Evolutionary conservation across 2,113 vertebrate species (phyloP).

Genomic region (Globicephala melas): DNA sequence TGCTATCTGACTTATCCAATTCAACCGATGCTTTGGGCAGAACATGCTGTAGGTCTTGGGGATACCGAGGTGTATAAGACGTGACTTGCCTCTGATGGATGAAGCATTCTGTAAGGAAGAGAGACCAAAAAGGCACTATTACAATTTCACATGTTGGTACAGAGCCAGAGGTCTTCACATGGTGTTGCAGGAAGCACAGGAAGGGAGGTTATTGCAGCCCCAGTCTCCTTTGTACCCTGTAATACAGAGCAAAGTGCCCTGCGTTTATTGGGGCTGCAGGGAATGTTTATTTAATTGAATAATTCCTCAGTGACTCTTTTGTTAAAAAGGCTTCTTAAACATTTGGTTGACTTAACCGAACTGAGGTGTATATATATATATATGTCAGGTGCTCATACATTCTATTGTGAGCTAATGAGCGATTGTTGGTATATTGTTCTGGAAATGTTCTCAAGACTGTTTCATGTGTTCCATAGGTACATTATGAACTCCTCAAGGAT

Average conservation of each 20-base stretch:
- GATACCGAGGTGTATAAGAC: neutral
- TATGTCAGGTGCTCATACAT: neutral
- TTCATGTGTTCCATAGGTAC: neutral
- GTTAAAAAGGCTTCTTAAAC: conserved; percentile 20
- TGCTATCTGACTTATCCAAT: neutral
- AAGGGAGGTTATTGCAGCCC: neutral
- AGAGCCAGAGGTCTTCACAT: neutral
- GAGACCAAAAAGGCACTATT: neutral
- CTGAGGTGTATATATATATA: neutral
- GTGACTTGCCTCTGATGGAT: neutral
- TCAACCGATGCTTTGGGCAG: neutral
- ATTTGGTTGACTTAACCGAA: conserved; percentile 17
- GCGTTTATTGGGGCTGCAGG: neutral
- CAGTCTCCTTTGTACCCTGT: neutral
- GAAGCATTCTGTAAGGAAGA: neutral
- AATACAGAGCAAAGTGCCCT: neutral
- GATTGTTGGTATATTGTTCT: neutral
- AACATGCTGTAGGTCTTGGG: neutral
- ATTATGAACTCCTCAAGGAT: neutral
- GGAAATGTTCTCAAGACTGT: neutral
- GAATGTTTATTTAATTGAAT: conserved; percentile 23
- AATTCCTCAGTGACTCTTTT: neutral
- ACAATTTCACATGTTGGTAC: neutral
- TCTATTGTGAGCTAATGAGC: neutral
- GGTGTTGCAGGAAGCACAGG: neutral